phyloP scores from a whole-genome alignment of 2,888 invertebrate genomes.

The Hypena proboscidalis region DNA sequence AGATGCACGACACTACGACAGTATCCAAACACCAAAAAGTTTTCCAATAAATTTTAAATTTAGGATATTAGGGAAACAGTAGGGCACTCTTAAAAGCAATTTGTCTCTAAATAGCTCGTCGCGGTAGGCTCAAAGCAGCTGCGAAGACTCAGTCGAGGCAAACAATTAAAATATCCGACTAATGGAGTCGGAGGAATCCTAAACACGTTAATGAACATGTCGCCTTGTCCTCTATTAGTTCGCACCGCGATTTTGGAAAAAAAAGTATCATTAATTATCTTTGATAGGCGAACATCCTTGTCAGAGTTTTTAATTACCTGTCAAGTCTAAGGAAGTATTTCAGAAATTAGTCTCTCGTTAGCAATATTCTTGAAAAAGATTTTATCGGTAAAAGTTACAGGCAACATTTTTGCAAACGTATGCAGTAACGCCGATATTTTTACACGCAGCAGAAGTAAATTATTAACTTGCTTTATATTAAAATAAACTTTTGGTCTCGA shows the following conservation, averaged over 20 bases:
- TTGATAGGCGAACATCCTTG: slow-evolving; percentile 48
- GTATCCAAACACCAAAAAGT: slow-evolving; percentile 31
- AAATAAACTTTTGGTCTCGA: too few species aligned
- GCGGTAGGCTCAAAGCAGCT: slow-evolving; percentile 78
- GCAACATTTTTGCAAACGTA: too few species aligned
- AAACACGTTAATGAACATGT: slow-evolving; percentile 82
- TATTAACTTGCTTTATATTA: too few species aligned
- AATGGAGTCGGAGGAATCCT: slow-evolving; percentile 79
- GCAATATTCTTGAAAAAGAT: too few species aligned
- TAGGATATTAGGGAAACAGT: slow-evolving; percentile 61
- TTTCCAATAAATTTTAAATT: slow-evolving; percentile 45
- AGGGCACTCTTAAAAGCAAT: slow-evolving; percentile 74
- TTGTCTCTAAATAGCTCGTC: slow-evolving; percentile 79
- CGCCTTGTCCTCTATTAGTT: slow-evolving; percentile 70
- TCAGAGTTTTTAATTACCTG: slow-evolving; percentile 42
- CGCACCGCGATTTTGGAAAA: slow-evolving; percentile 54
- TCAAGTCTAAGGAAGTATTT: neutral
- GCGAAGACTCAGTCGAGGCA: slow-evolving; percentile 72
- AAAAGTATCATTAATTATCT: slow-evolving; percentile 63
- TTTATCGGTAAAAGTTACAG: too few species aligned
- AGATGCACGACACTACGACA: slow-evolving; percentile 29
- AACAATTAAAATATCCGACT: slow-evolving; percentile 84
- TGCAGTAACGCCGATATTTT: too few species aligned
- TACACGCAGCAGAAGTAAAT: too few species aligned
- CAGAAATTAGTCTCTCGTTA: too few species aligned